phyloP scores from a whole-genome alignment of 2,888 invertebrate genomes.

The Saturnia pavonia region DNA sequence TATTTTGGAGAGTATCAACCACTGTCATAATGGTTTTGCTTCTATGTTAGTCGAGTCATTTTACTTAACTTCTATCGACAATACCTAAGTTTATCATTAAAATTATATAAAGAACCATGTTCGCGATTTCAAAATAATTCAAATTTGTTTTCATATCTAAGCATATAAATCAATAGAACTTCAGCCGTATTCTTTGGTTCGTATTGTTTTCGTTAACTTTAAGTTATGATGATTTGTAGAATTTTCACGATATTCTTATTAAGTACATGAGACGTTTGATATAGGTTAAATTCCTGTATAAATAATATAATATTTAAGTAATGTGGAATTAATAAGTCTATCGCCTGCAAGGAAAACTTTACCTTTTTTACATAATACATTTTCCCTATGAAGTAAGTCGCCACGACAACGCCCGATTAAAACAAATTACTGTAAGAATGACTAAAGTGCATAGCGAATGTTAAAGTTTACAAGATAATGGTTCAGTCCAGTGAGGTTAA shows the following conservation, averaged over 20 bases:
- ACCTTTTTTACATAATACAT: neutral
- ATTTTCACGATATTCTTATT: neutral
- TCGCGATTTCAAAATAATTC: neutral
- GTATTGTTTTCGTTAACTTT: no score
- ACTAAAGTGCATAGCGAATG: conserved; percentile 58
- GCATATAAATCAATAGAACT: neutral
- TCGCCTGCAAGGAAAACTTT: neutral
- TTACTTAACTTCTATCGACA: neutral
- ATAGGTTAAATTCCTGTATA: neutral
- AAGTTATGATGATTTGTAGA: neutral
- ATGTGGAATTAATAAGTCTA: neutral
- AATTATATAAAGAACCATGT: neutral
- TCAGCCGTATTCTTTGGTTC: no score
- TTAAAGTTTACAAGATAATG: conserved; percentile 54
- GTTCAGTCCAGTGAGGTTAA: conserved; percentile 55
- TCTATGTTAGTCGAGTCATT: neutral
- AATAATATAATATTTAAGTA: neutral
- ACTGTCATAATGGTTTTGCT: neutral
- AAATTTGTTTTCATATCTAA: neutral
- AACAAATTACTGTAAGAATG: conserved; percentile 41
- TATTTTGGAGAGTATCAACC: no score
- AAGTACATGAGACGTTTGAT: neutral
- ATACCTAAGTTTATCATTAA: no score
- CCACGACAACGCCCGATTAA: conserved; percentile 48
- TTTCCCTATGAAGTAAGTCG: conserved; percentile 15